Percentiles rank a stretch among this genome's conserved stretches.
These are phyloP conservation scores for Lamprologus tigripictilis DNA, from an alignment of 2,113 vertebrate species.

Conservation along the genomic window DNA sequence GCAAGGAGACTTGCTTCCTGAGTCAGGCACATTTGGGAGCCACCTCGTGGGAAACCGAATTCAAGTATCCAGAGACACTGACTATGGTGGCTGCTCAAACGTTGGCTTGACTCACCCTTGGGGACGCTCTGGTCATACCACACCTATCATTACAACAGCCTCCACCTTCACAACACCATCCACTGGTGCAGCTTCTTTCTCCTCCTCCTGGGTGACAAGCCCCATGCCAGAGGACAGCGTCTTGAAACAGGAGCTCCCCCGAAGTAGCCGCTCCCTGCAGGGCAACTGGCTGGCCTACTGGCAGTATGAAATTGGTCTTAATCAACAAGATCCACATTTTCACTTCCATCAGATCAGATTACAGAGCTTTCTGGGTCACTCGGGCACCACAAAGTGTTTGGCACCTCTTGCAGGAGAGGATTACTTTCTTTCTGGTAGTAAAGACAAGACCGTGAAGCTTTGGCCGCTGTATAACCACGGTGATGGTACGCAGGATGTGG, in stretches of 20 bases:
- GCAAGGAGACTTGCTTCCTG: conserved; percentile 69
- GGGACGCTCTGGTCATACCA: conserved; percentile 47
- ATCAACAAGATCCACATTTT: conserved; percentile 89
- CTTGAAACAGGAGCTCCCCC: conserved; percentile 87
- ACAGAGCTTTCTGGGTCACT: conserved; percentile 90
- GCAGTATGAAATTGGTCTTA: conserved; percentile 96
- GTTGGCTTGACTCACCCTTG: conserved; percentile 53
- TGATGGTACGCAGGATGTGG: conserved; percentile 84
- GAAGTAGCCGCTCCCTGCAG: conserved; percentile 81
- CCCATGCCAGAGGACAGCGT: conserved; percentile 71
- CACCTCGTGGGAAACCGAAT: conserved; percentile 93
- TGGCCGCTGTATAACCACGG: conserved; percentile 94
- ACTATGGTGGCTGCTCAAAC: conserved; percentile 44
- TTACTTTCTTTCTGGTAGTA: conserved; percentile 94
- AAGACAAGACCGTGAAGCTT: conserved; percentile 92
- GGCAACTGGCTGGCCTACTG: conserved; percentile 99
- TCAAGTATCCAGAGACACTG: conserved; percentile 79
- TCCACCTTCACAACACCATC: conserved; percentile 46
- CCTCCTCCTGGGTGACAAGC: conserved; percentile 59
- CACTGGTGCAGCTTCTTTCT: conserved; percentile 42
- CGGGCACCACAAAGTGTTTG: conserved; percentile 85
- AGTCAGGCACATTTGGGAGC: conserved; percentile 92
- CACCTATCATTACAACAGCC: conserved; percentile 31
- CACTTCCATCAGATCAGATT: conserved; percentile 97
- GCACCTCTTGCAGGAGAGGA: conserved; percentile 84